Percentiles rank a stretch among this genome's conserved stretches.
Conservation (phyloP, 2,888 invertebrate genomes). For the Cephus runcator region DNA sequence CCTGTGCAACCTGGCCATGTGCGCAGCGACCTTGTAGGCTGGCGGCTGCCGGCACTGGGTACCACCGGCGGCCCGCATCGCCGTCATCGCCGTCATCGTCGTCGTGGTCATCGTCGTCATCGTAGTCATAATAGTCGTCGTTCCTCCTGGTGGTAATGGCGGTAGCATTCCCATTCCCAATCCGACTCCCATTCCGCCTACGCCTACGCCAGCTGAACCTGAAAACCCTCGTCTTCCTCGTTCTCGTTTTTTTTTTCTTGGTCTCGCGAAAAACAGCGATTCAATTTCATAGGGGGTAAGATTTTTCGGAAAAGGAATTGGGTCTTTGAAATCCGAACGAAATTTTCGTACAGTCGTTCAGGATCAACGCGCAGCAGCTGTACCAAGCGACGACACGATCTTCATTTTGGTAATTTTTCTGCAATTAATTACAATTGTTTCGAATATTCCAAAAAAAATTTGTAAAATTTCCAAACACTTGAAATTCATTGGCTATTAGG, state of each 20-base stretch:
- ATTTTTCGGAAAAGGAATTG: not conserved
- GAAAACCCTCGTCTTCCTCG: conserved; percentile 62
- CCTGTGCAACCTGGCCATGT: conserved; percentile 85
- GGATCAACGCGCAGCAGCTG: not conserved
- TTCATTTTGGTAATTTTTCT: not conserved
- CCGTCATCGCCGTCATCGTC: conserved; percentile 30
- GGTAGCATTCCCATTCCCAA: conserved; percentile 48
- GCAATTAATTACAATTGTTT: not conserved
- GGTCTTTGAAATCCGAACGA: not conserved
- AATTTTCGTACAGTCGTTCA: not conserved
- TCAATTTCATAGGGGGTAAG: not conserved
- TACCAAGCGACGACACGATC: not conserved
- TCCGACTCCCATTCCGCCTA: conserved; percentile 38
- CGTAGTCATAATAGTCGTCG: conserved; percentile 39
- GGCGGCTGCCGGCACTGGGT: conserved; percentile 75
- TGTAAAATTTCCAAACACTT: not conserved
- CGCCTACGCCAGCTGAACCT: conserved; percentile 55
- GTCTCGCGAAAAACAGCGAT: not conserved
- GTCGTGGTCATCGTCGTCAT: conserved; percentile 41
- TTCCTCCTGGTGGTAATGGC: conserved; percentile 47
- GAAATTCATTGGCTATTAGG: not conserved
- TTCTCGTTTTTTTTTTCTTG: conserved; percentile 33
- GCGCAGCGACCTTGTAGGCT: conserved; percentile 86
- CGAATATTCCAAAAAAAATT: not conserved
- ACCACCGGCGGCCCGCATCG: conserved; percentile 47